phyloP scores from a whole-genome alignment of 2,888 invertebrate genomes.

The Magallana nippona region DNA sequence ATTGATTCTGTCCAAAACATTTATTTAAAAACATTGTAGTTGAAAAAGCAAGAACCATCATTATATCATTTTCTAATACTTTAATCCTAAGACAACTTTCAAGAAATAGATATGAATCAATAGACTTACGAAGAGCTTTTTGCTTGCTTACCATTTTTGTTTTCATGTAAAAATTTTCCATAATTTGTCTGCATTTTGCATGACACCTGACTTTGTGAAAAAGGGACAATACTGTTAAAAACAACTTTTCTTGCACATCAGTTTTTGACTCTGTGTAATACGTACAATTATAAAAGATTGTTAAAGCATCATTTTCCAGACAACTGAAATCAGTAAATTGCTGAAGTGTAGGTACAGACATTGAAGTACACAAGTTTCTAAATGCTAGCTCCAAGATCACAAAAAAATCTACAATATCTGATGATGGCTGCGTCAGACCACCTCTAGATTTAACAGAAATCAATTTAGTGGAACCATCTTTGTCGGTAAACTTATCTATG shows the following conservation, averaged over 20 bases:
- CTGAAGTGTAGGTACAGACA: constrained; percentile 17
- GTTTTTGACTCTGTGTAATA: neutral
- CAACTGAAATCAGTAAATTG: constrained; percentile 29
- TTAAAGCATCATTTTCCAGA: neutral
- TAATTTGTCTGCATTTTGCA: constrained; percentile 32
- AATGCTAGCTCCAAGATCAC: constrained; percentile 21
- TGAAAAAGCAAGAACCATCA: neutral
- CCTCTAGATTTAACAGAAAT: constrained; percentile 30
- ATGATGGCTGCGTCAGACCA: neutral
- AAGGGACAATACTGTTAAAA: neutral
- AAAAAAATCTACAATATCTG: constrained; percentile 33
- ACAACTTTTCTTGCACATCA: neutral
- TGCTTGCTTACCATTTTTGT: constrained; percentile 19
- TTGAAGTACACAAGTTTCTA: neutral
- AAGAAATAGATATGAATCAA: neutral
- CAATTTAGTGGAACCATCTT: constrained; percentile 8
- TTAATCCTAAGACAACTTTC: neutral
- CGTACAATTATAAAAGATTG: constrained; percentile 27
- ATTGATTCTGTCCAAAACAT: neutral
- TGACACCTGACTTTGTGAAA: constrained; percentile 38
- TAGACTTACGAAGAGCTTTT: constrained; percentile 36
- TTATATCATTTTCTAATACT: neutral
- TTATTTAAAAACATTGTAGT: neutral
- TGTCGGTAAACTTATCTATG: neutral
- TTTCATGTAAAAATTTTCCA: constrained; percentile 26